Base-by-base conservation (phyloP, 2,113 vertebrate species). In the Thermophis baileyi region DNA sequence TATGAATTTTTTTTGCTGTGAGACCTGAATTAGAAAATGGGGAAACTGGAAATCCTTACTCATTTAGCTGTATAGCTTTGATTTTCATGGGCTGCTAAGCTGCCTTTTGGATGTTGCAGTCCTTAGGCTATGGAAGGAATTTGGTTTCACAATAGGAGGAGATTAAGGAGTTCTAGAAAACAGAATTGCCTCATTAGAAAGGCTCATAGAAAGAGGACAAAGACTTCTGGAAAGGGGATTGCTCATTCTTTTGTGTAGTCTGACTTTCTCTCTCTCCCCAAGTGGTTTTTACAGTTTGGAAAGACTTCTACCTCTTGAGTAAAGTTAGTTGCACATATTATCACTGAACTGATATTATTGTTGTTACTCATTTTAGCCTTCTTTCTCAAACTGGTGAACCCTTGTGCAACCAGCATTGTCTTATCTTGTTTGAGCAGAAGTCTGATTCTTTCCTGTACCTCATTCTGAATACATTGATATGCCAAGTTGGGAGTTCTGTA, bases 181-280 rank as follows among this genome's bases (percentile, higher is more conserved):
- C 63, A 90, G 90, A 89, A 90, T 86, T 94, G 47, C 91, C 18
- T 94, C 94, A 93, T 94, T 95, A 95, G 93, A 95, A 95, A 94
- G 90, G 11, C 95, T 94, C 87, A 94, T 95, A 94, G 93, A 95
- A 96, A 93, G 91, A 89, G 90, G 69, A 20, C 69, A 95, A 95
- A 94, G 89, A 30, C 95, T 95, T 88, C 94, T 95, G 94, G 93
- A 95, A 96, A 93, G 91, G 85, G 94, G 94, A 85, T 69, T 94
- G 88, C 85, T 96, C 49, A 92, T 94, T 93, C 91, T 47, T 90
- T 95, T 96, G 91, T 97, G 93, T 97, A 92, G 90, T 95, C 90
- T 54, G 30, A 50, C 35, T 92, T 69, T 94, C 94, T 94, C 18
- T 7, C 24, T 30, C 16, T 14, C n/a, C 24, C 4, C 94, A 95